Evolutionary conservation across 1,140 invertebrate genomes (phyloP).

Genomic region (Rhizoglyphus robini): DNA sequence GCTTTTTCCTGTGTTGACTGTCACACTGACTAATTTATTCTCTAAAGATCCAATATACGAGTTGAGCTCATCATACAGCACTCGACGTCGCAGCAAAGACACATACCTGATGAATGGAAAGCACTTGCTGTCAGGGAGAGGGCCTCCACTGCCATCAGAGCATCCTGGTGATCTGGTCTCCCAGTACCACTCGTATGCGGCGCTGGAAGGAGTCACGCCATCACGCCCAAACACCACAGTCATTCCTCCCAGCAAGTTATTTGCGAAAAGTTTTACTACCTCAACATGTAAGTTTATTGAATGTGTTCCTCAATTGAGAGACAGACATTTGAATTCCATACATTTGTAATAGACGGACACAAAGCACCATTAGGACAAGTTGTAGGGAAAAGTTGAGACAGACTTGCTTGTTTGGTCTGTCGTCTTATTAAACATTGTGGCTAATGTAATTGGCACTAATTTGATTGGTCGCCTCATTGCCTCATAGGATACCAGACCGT

Average conservation of each 20-base stretch:
- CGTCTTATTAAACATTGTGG: no score
- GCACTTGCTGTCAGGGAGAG: neutral
- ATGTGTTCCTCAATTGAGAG: no score
- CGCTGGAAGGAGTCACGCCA: neutral
- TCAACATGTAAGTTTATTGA: conserved; percentile 10
- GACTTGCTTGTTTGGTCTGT: no score
- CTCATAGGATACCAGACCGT: no score
- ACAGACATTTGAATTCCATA: neutral
- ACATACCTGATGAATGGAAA: neutral
- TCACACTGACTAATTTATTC: neutral
- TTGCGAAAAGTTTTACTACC: neutral
- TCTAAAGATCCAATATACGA: neutral
- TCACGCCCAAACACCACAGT: neutral
- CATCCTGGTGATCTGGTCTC: neutral
- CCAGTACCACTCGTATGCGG: neutral
- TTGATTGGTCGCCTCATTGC: no score
- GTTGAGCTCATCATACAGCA: neutral
- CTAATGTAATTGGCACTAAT: no score
- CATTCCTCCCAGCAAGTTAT: conserved; percentile 8
- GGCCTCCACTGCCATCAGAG: neutral
- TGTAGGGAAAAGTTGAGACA: no score
- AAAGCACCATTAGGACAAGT: no score
- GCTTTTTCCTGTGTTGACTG: neutral
- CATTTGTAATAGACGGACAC: no score
- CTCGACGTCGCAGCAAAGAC: neutral